Base-by-base conservation (phyloP, 2,113 vertebrate species). In the Steatornis caripensis region DNA sequence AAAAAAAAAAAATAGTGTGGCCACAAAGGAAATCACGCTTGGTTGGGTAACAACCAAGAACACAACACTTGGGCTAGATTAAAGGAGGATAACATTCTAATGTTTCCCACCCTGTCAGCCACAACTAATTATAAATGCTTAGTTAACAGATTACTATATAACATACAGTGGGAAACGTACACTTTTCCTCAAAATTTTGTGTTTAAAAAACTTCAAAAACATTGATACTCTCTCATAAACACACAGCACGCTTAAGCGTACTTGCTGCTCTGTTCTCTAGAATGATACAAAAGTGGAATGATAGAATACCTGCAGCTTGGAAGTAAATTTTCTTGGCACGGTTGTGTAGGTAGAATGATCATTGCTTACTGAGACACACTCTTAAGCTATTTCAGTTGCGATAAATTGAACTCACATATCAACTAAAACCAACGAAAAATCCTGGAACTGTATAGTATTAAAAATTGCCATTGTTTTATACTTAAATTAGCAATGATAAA, bases 171-270 rank as follows among this genome's bases (percentile, higher is more conserved):
- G 23, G 58, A 64, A 32, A 79, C 79, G 5, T n/a, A 61, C 15
- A n/a, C 11, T 57, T 26, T 55, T 6, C 9, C 11, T 65, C 71
- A 89, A 65, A 79, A 94, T 39, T 10, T 74, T 2, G 0, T 72
- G 5, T 82, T 43, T 77, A 58, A 66, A 26, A 37, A 16, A 32
- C 10, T 54, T 79, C 71, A n/a, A 43, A 60, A 87, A 24, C 9
- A 20, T 57, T 34, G 37, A 22, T 41, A 26, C 15, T 91, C 9
- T 54, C 9, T 46, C 34, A 41, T 43, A 81, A 87, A 77, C 2
- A 4, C 8, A 53, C 15, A 53, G 8, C 6, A 45, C 1, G 1
- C 10, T 41, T 57, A 70, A 21, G 7, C 1, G 0, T 74, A 37
- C 22, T 75, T 74, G 18, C 19, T 34, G 2, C 8, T 36, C 18